Base-by-base conservation (phyloP, 1,140 invertebrate genomes). In the Heliconius himera region DNA sequence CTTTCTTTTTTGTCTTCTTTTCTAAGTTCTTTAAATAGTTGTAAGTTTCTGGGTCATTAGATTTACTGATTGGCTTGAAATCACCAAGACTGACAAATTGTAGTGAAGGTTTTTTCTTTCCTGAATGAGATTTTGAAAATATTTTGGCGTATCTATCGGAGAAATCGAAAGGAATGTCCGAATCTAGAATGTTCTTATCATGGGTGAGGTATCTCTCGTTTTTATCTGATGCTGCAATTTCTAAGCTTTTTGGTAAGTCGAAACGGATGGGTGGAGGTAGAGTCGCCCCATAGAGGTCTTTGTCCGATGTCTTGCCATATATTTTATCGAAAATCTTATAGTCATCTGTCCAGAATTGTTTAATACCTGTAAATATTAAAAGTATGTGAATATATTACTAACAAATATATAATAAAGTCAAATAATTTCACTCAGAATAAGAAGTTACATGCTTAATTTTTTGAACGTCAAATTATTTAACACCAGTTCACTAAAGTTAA, bases 301-400 rank as follows among this genome's bases (percentile, higher is more conserved):
- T 90, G 73, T 94, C 93, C 4, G 91, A 93, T 22, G 93, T 94
- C 82, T 87, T 92, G 3, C 91, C 91, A 71, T 93, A 94, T 18
- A 93, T 81, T 79, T 93, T 87, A 13, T 92, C 89, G 51, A 93
- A 91, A 3, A 88, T 83, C 78, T 93, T 94, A 76, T 88, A 90
- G 73, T 93, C 91, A 36, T 94, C 91, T 8, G 88, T 85, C 91
- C 90, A 93, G 76, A 93, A 93, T 79, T 93, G 89, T 2, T 88
- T 81, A 11, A 94, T 84, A 66, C 88, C 93, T 94, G 82, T 9
- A 88, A 91, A 56, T 5, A 51, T 51, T 51, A 20, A 51, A 46
- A 46, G 41, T 46, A 16, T 13, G 41, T 5, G 0, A 46, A 46
- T 46, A 46, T 5, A 16, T 4, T 46, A 46, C 41, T 11, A 46